A percentile compares a stretch with the other conserved stretches of the same genome.
These are phyloP conservation scores for Acrocephalus kingi DNA, from an alignment of 2,113 vertebrate genomes.

Conservation along the genomic window DNA sequence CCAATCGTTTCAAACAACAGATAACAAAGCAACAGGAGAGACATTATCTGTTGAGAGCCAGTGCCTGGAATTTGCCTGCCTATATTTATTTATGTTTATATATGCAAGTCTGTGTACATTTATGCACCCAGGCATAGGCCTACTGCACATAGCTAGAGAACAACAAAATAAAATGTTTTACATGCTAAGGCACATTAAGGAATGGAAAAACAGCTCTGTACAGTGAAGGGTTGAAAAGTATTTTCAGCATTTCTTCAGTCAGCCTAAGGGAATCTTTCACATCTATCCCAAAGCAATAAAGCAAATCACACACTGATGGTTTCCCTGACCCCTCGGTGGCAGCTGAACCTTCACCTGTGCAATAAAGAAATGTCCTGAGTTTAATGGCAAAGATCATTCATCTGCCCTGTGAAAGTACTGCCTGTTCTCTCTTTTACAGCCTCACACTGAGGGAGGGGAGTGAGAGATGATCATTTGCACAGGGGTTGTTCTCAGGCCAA, in stretches of 20 bases:
- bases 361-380: background rate
- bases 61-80: background rate
- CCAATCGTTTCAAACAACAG: background rate
- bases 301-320: background rate
- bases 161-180: background rate
- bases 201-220: background rate
- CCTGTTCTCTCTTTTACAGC: background rate
- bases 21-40: background rate
- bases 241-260: conserved; percentile 4
- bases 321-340: background rate
- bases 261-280: background rate
- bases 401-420: background rate
- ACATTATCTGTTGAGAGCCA: background rate
- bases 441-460: background rate
- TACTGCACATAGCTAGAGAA: background rate
- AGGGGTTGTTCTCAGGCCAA: background rate
- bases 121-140: background rate
- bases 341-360: background rate
- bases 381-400: background rate
- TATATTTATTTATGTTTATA: background rate
- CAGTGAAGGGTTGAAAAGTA: background rate
- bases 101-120: background rate
- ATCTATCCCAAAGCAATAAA: conserved; percentile 24
- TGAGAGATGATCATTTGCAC: background rate
- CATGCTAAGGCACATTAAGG: background rate